These are phyloP conservation scores for Endotricha flammealis DNA, from an alignment of 2,888 invertebrate genomes.

Conservation along the genomic window DNA sequence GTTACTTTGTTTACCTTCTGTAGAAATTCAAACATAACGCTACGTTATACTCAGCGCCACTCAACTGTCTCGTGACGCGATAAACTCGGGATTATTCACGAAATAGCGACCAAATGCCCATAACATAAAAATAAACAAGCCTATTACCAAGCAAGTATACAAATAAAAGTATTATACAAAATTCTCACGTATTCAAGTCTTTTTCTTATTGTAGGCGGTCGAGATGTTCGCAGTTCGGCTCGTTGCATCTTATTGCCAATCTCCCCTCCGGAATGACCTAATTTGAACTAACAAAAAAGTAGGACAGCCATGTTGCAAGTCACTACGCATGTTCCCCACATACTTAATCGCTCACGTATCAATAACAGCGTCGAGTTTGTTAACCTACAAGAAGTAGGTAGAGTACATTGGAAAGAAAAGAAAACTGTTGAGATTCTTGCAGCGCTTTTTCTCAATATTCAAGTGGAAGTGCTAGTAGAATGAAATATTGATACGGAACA, in stretches of 20 bases:
- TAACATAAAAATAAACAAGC: background rate
- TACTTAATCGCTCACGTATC: no score
- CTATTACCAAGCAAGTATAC: background rate
- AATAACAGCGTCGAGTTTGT: no score
- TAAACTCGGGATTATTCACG: background rate
- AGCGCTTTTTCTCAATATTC: no score
- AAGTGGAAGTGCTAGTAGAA: no score
- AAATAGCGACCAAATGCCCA: background rate
- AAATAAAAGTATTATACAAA: constrained; percentile 5
- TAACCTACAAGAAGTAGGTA: no score
- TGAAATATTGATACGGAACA: no score
- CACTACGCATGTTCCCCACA: constrained; percentile 2
- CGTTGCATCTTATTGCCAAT: constrained; percentile 20
- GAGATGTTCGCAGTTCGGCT: constrained; percentile 12
- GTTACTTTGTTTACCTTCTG: no score
- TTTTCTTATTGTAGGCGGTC: constrained; percentile 10
- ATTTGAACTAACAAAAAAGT: constrained; percentile 12
- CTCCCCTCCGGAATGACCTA: constrained; percentile 13
- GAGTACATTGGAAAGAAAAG: no score
- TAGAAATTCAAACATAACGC: no score
- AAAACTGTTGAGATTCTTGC: no score
- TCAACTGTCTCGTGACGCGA: no score
- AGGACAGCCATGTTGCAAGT: constrained; percentile 10
- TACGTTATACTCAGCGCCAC: no score
- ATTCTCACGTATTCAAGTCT: constrained; percentile 9